Percentiles rank a stretch among this genome's conserved stretches.
Evolutionary conservation across 2,797 vertebrate genomes (phyloP).

Genomic region (Macrochelys suwanniensis): DNA sequence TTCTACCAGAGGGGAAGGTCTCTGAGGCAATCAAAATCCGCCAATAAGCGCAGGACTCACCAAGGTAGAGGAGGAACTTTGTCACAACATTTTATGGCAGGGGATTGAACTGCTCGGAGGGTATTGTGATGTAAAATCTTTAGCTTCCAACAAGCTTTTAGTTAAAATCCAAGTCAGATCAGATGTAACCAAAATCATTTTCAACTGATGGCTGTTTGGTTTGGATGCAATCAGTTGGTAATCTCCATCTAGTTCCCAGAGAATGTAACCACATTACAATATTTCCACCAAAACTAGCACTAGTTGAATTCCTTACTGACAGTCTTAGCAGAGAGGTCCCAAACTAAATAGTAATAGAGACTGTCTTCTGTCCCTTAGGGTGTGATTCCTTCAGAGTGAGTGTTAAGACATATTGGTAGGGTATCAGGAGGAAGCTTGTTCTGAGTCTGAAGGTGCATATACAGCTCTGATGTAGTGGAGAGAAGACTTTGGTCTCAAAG

Average conservation of each 20-base stretch:
- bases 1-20: no score
- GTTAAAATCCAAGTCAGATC: background rate
- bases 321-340: background rate
- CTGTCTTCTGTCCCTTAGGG: background rate
- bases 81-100: constrained; percentile 1
- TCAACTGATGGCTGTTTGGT: background rate
- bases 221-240: background rate
- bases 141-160: background rate
- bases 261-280: background rate
- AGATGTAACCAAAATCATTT: background rate
- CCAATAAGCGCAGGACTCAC: no score
- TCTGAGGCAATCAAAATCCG: no score
- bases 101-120: background rate
- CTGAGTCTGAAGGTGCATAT: accelerated
- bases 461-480: background rate
- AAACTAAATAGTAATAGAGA: background rate
- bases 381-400: accelerated
- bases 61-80: no score
- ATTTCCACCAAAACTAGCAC: background rate
- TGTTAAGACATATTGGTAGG: background rate
- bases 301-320: background rate
- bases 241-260: background rate
- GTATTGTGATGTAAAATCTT: background rate
- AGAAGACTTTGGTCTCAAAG: background rate
- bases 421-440: accelerated